Evolutionary conservation across 2,888 invertebrate species (phyloP).

Genomic region (Rhorus exstirpatorius): DNA sequence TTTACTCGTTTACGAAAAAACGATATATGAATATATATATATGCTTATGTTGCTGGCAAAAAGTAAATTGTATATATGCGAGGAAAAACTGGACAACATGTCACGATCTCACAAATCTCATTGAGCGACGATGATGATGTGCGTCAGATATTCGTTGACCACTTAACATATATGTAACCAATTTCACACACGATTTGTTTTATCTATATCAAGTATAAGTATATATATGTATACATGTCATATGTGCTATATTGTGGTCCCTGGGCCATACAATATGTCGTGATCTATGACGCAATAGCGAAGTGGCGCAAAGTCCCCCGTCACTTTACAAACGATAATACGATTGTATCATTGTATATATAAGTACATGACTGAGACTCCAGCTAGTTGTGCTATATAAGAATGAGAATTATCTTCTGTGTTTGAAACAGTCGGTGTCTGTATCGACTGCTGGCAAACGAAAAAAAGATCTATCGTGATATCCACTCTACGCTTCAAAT

Average conservation of each 20-base stretch:
- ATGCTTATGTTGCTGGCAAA: neutral
- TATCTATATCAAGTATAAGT: neutral
- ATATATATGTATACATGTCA: neutral
- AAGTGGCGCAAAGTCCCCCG: neutral
- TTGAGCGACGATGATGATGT: constrained; percentile 29
- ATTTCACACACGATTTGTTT: neutral
- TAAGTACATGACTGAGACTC: constrained; percentile 1
- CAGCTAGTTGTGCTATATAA: neutral
- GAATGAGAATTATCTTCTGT: constrained; percentile 2
- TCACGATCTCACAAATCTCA: constrained; percentile 40
- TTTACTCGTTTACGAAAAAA: constrained; percentile 12
- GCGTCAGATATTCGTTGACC: constrained; percentile 33
- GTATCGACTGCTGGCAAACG: neutral
- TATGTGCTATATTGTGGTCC: neutral
- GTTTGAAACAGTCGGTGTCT: constrained; percentile 14
- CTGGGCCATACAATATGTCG: constrained; percentile 23
- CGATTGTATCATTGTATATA: constrained; percentile 5
- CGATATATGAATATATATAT: neutral
- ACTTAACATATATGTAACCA: constrained; percentile 11
- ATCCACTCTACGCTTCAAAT: neutral
- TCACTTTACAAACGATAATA: constrained; percentile 2
- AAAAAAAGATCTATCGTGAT: neutral
- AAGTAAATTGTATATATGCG: neutral
- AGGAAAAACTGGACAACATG: constrained; percentile 14
- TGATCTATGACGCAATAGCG: constrained; percentile 52